Conservation (phyloP, 2,888 invertebrate genomes). For the Strigamia maritima region DNA sequence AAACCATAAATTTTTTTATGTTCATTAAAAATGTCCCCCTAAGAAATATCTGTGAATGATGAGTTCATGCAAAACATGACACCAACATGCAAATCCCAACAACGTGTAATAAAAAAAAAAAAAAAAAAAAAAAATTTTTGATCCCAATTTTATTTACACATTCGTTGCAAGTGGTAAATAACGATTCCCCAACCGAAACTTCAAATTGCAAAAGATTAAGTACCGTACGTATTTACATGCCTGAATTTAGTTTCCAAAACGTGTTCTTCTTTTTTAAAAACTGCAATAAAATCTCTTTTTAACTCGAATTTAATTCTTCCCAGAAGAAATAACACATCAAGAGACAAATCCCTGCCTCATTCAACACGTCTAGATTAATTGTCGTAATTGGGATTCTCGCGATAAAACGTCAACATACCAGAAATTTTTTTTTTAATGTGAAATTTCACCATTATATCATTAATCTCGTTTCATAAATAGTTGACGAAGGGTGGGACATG, state of each 20-base stretch:
- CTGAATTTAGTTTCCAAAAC: not conserved
- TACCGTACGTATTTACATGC: not conserved
- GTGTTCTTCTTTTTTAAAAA: too few species aligned
- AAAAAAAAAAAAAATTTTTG: not conserved
- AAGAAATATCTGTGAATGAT: not conserved
- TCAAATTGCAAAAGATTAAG: not conserved
- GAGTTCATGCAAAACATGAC: not conserved
- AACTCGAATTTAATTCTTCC: not conserved
- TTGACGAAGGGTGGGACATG: constrained; percentile 32
- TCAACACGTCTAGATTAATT: constrained; percentile 11
- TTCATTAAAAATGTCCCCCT: constrained; percentile 3
- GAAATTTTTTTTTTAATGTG: not conserved
- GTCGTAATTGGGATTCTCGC: not conserved
- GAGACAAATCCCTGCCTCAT: not conserved
- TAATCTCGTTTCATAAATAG: constrained; percentile 28
- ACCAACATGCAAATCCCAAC: not conserved
- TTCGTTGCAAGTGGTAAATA: not conserved
- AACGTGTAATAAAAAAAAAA: not conserved
- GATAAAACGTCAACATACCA: not conserved
- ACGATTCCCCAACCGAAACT: not conserved
- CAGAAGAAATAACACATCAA: too few species aligned
- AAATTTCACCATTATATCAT: not conserved
- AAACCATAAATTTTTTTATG: too few species aligned
- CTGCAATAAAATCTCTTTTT: not conserved
- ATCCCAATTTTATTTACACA: not conserved